Base-by-base conservation (phyloP, 1,140 invertebrate genomes). In the Drosophila pseudoobscura region DNA sequence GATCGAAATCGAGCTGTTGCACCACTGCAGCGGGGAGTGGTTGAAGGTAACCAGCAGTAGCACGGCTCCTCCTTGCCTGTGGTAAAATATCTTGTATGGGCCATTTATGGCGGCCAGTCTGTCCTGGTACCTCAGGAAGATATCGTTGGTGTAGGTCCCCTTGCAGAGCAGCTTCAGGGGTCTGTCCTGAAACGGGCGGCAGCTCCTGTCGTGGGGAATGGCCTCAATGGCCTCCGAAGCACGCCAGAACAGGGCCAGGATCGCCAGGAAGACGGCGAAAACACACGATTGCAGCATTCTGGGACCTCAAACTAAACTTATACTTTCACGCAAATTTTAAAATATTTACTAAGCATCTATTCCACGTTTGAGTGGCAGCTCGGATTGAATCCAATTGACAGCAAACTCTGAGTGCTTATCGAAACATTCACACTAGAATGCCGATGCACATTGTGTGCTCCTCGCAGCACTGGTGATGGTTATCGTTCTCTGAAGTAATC, bases 351-450 rank as follows among this genome's bases (percentile, higher is more conserved):
- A 8, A 49, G 29, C 13, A 26, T 1, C 31, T 39, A 11, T 39
- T 39, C 35, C 6, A 24, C 22, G 15, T 31, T 7, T 2, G 52
- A 47, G 49, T 69, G 1, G 6, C 51, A 13, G 9, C 6, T 26
- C 24, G 20, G 43, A n/a, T 13, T 0, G 1, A 31, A 44, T 8
- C 11, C 11, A 20, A 35, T 44, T 22, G 17, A 13, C n/a, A 49
- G 43, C 26, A 29, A 31, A 75, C 39, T 45, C 29, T 6, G 6
- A 52, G 15, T 31, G 51, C 62, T 80, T 84, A 87, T 84, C 80
- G 24, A 49, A 45, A 56, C 52, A 87, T 80, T 84, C 68, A 84
- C 80, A 74, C 77, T 87, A 58, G 70, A 85, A 56, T 80, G 80
- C 44, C 59, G 56, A 22, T 60, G 63, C 59, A 84, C 77, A 85